Evolutionary conservation across 2,797 vertebrate genomes (phyloP).

Genomic region (Intellagama lesueurii): DNA sequence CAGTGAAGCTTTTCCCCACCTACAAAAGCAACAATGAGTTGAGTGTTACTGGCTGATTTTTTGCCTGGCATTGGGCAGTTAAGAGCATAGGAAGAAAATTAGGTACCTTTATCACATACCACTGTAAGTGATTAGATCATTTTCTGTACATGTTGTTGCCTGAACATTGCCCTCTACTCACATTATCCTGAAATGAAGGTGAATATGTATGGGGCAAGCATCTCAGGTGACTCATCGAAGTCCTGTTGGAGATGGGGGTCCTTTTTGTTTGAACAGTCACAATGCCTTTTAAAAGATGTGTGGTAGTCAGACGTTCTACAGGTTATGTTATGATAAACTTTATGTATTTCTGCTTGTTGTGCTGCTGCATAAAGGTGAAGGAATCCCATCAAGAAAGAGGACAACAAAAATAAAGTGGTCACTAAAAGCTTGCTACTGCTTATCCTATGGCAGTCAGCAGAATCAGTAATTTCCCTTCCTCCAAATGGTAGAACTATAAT

Average conservation of each 20-base stretch:
- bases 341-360: not conserved
- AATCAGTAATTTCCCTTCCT: not conserved
- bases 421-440: not conserved
- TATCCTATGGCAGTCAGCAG: not conserved
- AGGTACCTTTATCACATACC: not conserved
- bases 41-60: not conserved
- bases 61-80: not conserved
- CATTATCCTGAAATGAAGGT: slow-evolving; percentile 1
- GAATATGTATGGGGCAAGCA: not conserved
- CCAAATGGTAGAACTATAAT: not conserved
- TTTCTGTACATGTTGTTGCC: not conserved
- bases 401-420: not conserved
- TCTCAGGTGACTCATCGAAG: not conserved
- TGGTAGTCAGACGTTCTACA: not conserved
- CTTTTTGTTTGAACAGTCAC: not conserved
- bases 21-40: not conserved
- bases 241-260: no score
- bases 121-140: not conserved
- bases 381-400: not conserved
- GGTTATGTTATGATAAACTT: not conserved
- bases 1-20: not conserved
- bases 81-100: not conserved
- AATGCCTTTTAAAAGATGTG: not conserved
- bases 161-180: slow-evolving; percentile 20
- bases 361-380: not conserved